Base-by-base conservation (phyloP, 2,797 vertebrate species). In the Eospalax fontanierii region DNA sequence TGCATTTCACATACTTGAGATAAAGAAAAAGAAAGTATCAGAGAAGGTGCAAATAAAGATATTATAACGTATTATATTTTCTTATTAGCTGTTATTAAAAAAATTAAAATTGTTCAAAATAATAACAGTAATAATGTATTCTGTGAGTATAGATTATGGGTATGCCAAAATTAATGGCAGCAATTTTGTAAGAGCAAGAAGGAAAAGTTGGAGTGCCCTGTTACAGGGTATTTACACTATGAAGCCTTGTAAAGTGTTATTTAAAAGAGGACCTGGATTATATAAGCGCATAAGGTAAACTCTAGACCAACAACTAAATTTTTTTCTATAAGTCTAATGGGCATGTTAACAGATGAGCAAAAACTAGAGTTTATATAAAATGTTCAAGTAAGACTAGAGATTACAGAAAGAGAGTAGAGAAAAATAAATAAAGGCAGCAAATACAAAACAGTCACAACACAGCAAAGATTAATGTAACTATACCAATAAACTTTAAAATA, bases 161-260 rank as follows among this genome's bases (percentile, higher is more conserved):
- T n/a, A n/a, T n/a, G n/a, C n/a, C n/a, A n/a, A n/a, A 71, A 85
- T 91, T 80, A 75, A 93, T 88, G 68, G 75, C n/a, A 93, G 61
- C 15, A 75, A 4, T 71, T 4, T 9, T 59, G 24, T 50, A 71
- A 71, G 16, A 38, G 33, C 65, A 33, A 26, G 8, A 12, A 73
- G 7, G 35, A 57, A 79, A 26, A 54, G 7, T 43, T 86, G 88
- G 43, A 76, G 79, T 59, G 61, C 12, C 43, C 63, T 84, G 18
- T 73, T 73, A 66, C 15, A 84, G 88, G n/a, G 6, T 91, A 50
- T 46, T 50, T 83, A 3, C 6, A 28, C 54, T 76, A 33, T 9
- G 30, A 33, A 63, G 57, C 24, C 83, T 33, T 81, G 26, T 21
- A 28, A 11, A 59, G 9, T 78, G 16, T 75, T 87, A 50, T 83